phyloP scores from a whole-genome alignment of 2,888 invertebrate species.

The Arge pagana region DNA sequence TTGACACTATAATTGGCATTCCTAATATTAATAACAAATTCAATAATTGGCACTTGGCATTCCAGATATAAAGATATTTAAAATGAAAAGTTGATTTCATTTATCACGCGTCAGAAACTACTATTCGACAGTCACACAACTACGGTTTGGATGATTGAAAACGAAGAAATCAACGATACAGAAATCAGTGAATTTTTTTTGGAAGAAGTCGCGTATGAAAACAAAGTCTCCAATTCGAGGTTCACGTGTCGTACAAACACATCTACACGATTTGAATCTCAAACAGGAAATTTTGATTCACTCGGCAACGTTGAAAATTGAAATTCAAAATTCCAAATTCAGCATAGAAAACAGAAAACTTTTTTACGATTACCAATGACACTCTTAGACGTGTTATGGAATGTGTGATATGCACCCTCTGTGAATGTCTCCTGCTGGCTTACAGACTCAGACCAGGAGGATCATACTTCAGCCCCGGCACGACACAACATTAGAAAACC shows the following conservation, averaged over 20 bases:
- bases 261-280: too few species aligned
- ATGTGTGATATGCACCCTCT: constrained; percentile 57
- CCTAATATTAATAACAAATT: constrained; percentile 31
- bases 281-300: neutral
- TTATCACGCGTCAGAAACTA: too few species aligned
- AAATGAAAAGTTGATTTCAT: constrained; percentile 8
- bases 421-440: constrained; percentile 56
- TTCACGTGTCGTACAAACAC: too few species aligned
- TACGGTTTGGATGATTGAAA: too few species aligned
- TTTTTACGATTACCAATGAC: constrained; percentile 41
- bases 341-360: constrained; percentile 7
- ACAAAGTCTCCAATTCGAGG: neutral
- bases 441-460: constrained; percentile 59
- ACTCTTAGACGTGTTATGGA: constrained; percentile 56
- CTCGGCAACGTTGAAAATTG: neutral
- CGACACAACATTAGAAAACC: constrained; percentile 63
- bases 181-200: neutral
- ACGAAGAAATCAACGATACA: neutral
- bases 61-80: constrained; percentile 29
- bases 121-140: too few species aligned
- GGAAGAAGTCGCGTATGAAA: neutral
- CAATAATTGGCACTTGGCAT: too few species aligned
- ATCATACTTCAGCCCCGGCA: constrained; percentile 54
- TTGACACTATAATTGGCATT: constrained; percentile 7
- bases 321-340: constrained; percentile 7